Evolutionary conservation across 2,797 vertebrate species (phyloP).

Genomic region (Cynodonichthys magdalenae): DNA sequence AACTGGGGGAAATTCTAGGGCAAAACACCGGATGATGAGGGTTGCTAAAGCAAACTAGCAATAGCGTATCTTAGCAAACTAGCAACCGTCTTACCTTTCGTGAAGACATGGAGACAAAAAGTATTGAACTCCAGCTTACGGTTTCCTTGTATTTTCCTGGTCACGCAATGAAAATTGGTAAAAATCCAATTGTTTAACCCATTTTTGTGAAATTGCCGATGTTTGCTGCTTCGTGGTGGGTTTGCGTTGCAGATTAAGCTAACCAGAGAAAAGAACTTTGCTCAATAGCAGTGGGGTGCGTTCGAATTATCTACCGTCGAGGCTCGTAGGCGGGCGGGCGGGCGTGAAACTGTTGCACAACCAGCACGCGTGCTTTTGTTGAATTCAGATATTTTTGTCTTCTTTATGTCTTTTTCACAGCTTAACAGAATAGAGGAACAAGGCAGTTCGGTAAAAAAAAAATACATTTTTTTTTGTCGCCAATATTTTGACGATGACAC

Average conservation of each 20-base stretch:
- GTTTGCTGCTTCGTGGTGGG: not conserved
- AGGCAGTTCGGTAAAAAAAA: too few relatives aligned
- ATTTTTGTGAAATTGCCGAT: not conserved
- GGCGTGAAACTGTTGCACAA: not conserved
- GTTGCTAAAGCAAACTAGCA: constrained; percentile 33
- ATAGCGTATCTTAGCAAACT: constrained; percentile 28
- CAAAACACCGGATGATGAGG: not conserved
- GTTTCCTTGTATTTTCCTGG: not conserved
- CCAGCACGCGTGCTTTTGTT: not conserved
- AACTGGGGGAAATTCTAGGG: not conserved
- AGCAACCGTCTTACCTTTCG: constrained; percentile 69
- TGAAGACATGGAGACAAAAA: constrained; percentile 52
- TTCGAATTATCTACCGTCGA: constrained; percentile 27
- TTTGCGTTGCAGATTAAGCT: constrained; percentile 4
- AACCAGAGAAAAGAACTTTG: not conserved
- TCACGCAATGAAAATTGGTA: too few relatives aligned
- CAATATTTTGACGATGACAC: too few relatives aligned
- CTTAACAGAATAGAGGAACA: too few relatives aligned
- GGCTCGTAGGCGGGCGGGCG: constrained; percentile 17
- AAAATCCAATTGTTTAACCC: not conserved
- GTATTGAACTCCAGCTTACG: not conserved
- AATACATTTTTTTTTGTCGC: too few relatives aligned
- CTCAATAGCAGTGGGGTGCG: constrained; percentile 25
- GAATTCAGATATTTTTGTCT: too few relatives aligned
- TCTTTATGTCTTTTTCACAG: too few relatives aligned